These are phyloP conservation scores for Cathartes aura DNA, from an alignment of 2,113 vertebrate genomes.

Conservation along the genomic window DNA sequence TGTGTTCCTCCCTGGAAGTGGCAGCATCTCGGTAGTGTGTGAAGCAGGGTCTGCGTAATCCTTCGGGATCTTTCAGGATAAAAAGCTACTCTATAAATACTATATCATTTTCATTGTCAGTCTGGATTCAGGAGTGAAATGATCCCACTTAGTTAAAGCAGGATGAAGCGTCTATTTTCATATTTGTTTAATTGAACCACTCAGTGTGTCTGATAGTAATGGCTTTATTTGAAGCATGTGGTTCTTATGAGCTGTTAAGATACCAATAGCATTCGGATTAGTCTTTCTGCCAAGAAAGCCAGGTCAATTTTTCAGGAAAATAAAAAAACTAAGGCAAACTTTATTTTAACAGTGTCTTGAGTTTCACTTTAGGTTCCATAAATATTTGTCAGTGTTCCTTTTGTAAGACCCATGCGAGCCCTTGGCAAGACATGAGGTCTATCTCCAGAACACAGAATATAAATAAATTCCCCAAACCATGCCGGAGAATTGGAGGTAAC, in stretches of 20 bases:
- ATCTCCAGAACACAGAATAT: conserved; percentile 60
- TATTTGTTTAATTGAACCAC: conserved; percentile 73
- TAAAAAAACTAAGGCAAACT: conserved; percentile 66
- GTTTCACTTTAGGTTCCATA: conserved; percentile 77
- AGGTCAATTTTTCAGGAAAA: conserved; percentile 67
- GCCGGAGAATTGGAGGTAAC: conserved; percentile 36
- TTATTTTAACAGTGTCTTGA: conserved; percentile 76
- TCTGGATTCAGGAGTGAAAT: conserved; percentile 30
- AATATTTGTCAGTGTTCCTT: conserved; percentile 75
- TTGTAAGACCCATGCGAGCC: conserved; percentile 56
- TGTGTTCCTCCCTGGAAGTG: not conserved
- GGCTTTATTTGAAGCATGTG: conserved; percentile 67
- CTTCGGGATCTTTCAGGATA: conserved; percentile 37
- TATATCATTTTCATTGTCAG: conserved; percentile 45
- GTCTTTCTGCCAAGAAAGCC: conserved; percentile 60
- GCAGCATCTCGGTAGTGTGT: not conserved
- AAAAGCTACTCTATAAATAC: conserved; percentile 46
- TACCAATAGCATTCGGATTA: conserved; percentile 70
- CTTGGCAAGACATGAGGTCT: conserved; percentile 62
- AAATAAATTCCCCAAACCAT: conserved; percentile 64
- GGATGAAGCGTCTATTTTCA: conserved; percentile 70
- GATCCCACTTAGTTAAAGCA: conserved; percentile 56
- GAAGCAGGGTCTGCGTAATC: not conserved
- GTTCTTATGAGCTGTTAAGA: conserved; percentile 69
- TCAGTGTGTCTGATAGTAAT: conserved; percentile 38